phyloP scores from a whole-genome alignment of 1,140 invertebrate genomes.

The Macrosteles quadrilineatus region DNA sequence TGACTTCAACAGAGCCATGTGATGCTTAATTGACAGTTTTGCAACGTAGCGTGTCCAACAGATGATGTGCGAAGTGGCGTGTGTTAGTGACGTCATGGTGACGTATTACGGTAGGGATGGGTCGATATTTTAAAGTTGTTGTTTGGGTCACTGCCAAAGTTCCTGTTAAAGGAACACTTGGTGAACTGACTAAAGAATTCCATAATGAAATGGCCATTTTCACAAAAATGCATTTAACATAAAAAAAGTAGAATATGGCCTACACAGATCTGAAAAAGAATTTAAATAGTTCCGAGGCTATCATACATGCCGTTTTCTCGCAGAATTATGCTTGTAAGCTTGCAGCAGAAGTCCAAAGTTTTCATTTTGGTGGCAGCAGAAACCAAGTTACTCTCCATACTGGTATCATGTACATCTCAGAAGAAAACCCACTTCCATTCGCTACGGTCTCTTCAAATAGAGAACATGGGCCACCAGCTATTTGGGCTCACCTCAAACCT shows the following conservation, averaged over 20 bases:
- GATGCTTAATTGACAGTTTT: too few relatives aligned
- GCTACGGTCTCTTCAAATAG: slow-evolving; percentile 47
- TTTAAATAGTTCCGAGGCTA: slow-evolving; percentile 42
- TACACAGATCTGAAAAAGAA: slow-evolving; percentile 45
- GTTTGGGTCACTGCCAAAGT: neutral
- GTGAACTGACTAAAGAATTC: slow-evolving; percentile 37
- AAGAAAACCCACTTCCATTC: slow-evolving; percentile 43
- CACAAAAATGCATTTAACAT: slow-evolving; percentile 44
- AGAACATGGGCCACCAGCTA: slow-evolving; percentile 45
- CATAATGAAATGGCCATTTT: slow-evolving; percentile 31
- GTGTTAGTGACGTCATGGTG: too few relatives aligned
- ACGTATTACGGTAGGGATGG: too few relatives aligned
- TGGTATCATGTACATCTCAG: slow-evolving; percentile 41
- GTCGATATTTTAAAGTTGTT: too few relatives aligned
- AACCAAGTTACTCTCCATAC: slow-evolving; percentile 48
- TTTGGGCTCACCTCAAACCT: slow-evolving; percentile 48
- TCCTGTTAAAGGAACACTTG: slow-evolving; percentile 33
- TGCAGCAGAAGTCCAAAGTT: slow-evolving; percentile 44
- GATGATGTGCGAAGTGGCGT: too few relatives aligned
- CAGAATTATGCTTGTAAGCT: slow-evolving; percentile 49
- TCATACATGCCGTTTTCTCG: slow-evolving; percentile 48
- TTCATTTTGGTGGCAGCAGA: slow-evolving; percentile 45
- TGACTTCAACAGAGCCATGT: too few relatives aligned
- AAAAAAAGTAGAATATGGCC: slow-evolving; percentile 42
- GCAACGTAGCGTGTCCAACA: too few relatives aligned